phyloP scores from a whole-genome alignment of 1,140 invertebrate genomes.

The Drosophila asahinai region DNA sequence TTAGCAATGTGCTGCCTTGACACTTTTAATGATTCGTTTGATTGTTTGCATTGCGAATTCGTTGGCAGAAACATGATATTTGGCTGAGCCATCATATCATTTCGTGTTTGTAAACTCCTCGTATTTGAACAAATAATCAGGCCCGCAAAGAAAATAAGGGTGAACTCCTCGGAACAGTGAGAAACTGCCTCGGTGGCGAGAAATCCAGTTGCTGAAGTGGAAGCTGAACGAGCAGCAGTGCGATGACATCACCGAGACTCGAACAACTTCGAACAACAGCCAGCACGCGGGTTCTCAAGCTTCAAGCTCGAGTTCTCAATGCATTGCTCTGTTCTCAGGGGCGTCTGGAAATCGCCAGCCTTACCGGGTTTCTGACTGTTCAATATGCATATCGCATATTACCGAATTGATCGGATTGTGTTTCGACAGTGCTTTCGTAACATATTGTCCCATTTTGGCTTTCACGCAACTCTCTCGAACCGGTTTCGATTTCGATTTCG shows the following conservation, averaged over 20 bases:
- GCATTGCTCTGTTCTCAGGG: constrained; percentile 23
- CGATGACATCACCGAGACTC: constrained; percentile 41
- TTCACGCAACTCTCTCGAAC: constrained; percentile 41
- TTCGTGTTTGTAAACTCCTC: background rate
- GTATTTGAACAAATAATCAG: background rate
- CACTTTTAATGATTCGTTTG: constrained; percentile 3
- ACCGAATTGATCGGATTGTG: constrained; percentile 17
- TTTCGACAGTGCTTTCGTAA: constrained; percentile 44
- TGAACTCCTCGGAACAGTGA: constrained; percentile 7
- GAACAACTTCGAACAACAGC: constrained; percentile 1
- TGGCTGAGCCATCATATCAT: constrained; percentile 2
- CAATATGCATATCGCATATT: constrained; percentile 27
- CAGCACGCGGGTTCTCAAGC: constrained; percentile 15
- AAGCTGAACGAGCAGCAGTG: constrained; percentile 31
- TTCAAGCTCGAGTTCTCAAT: constrained; percentile 21
- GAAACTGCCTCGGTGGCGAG: constrained; percentile 7
- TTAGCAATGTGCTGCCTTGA: background rate
- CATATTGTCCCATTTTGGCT: constrained; percentile 43
- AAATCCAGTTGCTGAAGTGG: constrained; percentile 20
- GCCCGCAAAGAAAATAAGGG: constrained; percentile 1
- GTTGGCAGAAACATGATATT: constrained; percentile 1
- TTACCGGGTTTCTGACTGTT: constrained; percentile 8
- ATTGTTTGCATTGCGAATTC: background rate
- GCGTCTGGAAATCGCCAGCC: constrained; percentile 1
- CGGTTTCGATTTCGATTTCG: constrained; percentile 39